Evolutionary conservation across 2,113 vertebrate genomes (phyloP).

Genomic region (Calyptomena viridis): DNA sequence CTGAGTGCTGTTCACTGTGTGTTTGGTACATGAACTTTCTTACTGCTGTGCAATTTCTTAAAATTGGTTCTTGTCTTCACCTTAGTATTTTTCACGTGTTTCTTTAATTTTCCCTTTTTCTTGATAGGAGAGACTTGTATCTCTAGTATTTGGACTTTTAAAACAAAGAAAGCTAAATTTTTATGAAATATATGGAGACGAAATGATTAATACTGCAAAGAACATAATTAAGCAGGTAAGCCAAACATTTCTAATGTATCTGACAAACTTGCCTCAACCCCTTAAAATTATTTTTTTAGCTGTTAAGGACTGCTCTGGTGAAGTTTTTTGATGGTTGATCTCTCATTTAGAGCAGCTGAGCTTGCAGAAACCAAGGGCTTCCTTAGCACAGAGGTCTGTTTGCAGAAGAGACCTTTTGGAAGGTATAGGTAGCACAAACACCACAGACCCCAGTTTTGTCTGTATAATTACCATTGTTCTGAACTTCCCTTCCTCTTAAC

Average conservation of each 20-base stretch:
- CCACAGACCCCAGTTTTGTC: not conserved
- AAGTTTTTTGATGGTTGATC: not conserved
- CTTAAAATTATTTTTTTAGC: not conserved
- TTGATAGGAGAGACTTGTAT: conserved; percentile 89
- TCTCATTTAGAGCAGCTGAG: not conserved
- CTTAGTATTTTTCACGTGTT: not conserved
- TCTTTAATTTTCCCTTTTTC: not conserved
- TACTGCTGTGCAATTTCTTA: not conserved
- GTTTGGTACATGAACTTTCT: not conserved
- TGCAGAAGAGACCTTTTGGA: not conserved
- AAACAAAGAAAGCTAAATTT: conserved; percentile 96
- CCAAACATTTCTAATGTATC: not conserved
- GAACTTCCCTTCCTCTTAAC: not conserved
- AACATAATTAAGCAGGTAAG: conserved; percentile 91
- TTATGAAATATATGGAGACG: conserved; percentile 93
- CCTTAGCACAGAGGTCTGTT: not conserved
- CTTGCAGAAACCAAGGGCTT: not conserved
- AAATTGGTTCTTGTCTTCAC: not conserved
- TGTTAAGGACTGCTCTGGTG: not conserved
- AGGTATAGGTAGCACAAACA: not conserved
- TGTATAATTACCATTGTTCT: not conserved
- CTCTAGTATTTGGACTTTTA: conserved; percentile 92
- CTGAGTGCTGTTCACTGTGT: not conserved
- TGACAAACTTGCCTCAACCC: not conserved
- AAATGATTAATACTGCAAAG: conserved; percentile 91